These are phyloP conservation scores for Ahaetulla prasina DNA, from an alignment of 2,113 vertebrate species.

Conservation along the genomic window DNA sequence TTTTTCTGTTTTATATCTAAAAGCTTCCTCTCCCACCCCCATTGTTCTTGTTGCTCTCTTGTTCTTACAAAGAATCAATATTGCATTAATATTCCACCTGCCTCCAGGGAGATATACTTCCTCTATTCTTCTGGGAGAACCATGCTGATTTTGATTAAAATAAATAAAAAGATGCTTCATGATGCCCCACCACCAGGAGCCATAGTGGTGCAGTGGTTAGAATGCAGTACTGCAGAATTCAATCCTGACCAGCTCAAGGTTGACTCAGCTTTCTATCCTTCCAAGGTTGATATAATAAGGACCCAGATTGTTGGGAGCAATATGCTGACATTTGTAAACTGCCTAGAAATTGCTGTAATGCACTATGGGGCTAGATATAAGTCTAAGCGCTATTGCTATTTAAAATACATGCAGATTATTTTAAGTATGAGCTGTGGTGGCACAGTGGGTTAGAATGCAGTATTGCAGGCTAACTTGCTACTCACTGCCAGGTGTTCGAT, in stretches of 20 bases:
- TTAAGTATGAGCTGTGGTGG: neutral
- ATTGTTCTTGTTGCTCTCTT: neutral
- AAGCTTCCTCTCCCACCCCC: neutral
- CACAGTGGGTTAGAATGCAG: no score
- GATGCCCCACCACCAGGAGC: neutral
- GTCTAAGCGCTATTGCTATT: neutral
- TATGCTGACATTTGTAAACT: neutral
- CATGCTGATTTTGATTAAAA: neutral
- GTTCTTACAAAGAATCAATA: slow-evolving; percentile 3
- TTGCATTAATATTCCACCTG: neutral
- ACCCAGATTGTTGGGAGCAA: neutral
- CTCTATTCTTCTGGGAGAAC: neutral
- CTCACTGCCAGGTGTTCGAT: no score
- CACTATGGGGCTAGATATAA: neutral
- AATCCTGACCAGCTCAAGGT: neutral
- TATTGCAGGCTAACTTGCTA: no score
- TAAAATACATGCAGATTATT: neutral
- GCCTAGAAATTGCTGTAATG: neutral
- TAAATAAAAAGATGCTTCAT: neutral
- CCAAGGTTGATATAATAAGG: neutral
- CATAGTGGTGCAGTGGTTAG: neutral
- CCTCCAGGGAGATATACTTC: neutral
- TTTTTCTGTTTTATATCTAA: neutral
- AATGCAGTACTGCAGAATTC: neutral
- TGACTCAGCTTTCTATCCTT: neutral